A percentile compares a stretch with the other conserved stretches of the same genome.
phyloP scores from a whole-genome alignment of 2,888 invertebrate species.

The Lagria hirta region DNA sequence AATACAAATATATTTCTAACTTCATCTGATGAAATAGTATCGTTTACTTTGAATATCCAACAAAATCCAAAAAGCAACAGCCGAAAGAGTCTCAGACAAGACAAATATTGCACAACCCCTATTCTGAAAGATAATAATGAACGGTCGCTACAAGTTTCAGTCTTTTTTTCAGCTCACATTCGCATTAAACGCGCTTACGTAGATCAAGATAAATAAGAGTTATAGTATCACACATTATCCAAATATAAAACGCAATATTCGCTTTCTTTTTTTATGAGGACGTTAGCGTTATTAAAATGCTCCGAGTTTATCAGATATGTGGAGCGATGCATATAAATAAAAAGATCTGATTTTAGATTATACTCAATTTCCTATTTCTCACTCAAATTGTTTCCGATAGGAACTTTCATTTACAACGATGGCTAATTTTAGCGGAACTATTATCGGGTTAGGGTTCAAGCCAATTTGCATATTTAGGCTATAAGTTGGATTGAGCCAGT shows the following conservation, averaged over 20 bases:
- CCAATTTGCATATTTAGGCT: no score
- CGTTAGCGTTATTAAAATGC: conserved; percentile 23
- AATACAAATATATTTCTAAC: conserved; percentile 9
- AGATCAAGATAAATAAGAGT: conserved; percentile 20
- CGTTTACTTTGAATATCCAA: conserved; percentile 8
- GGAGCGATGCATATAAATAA: conserved; percentile 18
- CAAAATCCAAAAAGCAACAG: conserved; percentile 4
- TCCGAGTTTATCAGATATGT: conserved; percentile 16
- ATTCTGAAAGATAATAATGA: neutral
- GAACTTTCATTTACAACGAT: conserved; percentile 7
- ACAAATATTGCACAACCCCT: no score
- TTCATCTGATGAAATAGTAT: conserved; percentile 4
- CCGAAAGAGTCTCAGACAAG: neutral
- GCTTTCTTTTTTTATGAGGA: conserved; percentile 23
- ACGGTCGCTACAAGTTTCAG: conserved; percentile 4
- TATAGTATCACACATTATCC: conserved; percentile 20
- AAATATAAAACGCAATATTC: conserved; percentile 22
- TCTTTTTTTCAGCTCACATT: conserved; percentile 13
- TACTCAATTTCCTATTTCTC: conserved; percentile 18
- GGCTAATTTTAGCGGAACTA: no score
- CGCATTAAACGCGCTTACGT: conserved; percentile 15
- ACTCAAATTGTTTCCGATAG: conserved; percentile 16
- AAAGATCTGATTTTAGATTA: conserved; percentile 23
- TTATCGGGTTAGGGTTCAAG: no score
- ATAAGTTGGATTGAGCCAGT: no score